A percentile compares a stretch with the other conserved stretches of the same genome.
Evolutionary conservation across 2,113 vertebrate species (phyloP).

Genomic region (Tragelaphus buxtoni): DNA sequence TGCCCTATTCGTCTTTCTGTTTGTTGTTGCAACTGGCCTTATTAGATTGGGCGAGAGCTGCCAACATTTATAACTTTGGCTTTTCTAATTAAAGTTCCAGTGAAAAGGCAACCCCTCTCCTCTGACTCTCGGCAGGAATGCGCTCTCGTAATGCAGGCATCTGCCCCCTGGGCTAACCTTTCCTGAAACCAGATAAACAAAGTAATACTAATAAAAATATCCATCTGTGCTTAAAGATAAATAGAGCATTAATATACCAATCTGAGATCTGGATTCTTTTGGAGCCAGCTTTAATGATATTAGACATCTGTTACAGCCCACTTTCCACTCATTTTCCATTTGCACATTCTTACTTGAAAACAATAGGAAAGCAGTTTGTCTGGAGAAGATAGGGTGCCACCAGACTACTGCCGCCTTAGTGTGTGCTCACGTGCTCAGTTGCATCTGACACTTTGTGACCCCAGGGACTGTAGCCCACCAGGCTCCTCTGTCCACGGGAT

Average conservation of each 20-base stretch:
- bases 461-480: not conserved
- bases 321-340: conserved; percentile 48
- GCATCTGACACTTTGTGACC: not conserved
- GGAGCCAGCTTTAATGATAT: conserved; percentile 80
- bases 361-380: not conserved
- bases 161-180: conserved; percentile 81
- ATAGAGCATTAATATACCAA: conserved; percentile 86
- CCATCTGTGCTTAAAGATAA: conserved; percentile 87
- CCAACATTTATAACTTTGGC: conserved; percentile 53
- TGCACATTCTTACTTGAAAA: conserved; percentile 56
- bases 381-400: not conserved
- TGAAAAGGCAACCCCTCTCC: conserved; percentile 66
- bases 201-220: conserved; percentile 87
- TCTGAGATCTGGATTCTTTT: conserved; percentile 78
- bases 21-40: conserved; percentile 58
- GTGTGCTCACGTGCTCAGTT: not conserved
- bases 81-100: conserved; percentile 77
- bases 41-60: conserved; percentile 38
- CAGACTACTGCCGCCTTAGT: not conserved
- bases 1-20: conserved; percentile 32
- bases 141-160: conserved; percentile 78
- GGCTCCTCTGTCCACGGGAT: not conserved
- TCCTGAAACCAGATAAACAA: conserved; percentile 81
- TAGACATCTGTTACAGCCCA: conserved; percentile 77
- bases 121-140: conserved; percentile 67